These are phyloP conservation scores for Pegoplata infirma DNA, from an alignment of 2,888 invertebrate species.

Conservation along the genomic window DNA sequence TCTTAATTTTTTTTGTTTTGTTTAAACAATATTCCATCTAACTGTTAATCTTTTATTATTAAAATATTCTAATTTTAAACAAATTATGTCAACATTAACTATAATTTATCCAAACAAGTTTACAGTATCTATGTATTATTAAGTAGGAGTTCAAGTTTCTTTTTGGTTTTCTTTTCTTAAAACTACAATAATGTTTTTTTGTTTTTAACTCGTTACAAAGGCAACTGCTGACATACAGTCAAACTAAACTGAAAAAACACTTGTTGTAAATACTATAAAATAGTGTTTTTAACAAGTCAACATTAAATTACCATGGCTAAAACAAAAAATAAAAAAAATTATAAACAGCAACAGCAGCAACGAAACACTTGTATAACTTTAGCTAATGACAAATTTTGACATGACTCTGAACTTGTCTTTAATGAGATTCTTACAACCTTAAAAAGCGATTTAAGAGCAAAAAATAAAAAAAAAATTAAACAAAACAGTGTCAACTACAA, in stretches of 20 bases:
- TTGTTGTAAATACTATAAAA: constrained; percentile 31
- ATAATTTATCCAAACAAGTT: constrained; percentile 55
- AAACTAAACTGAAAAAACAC: constrained; percentile 18
- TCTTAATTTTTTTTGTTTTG: neutral
- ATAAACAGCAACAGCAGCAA: neutral
- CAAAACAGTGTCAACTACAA: neutral
- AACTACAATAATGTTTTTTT: neutral
- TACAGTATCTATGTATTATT: constrained; percentile 5
- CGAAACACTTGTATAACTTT: constrained; percentile 22
- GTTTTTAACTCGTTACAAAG: constrained; percentile 3
- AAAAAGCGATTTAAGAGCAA: neutral
- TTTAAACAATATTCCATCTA: neutral
- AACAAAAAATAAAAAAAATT: neutral
- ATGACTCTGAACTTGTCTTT: constrained; percentile 59
- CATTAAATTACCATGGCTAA: constrained; percentile 12
- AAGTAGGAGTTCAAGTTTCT: constrained; percentile 55
- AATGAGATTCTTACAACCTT: constrained; percentile 42
- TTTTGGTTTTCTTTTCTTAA: neutral
- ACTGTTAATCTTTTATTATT: neutral
- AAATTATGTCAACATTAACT: constrained; percentile 54
- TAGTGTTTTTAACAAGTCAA: constrained; percentile 22
- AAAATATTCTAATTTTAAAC: constrained; percentile 41
- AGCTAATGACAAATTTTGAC: constrained; percentile 51
- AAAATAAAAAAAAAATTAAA: constrained; percentile 4
- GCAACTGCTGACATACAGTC: too few species aligned